These are phyloP conservation scores for Mirounga angustirostris DNA, from an alignment of 2,113 vertebrate genomes.

Conservation along the genomic window DNA sequence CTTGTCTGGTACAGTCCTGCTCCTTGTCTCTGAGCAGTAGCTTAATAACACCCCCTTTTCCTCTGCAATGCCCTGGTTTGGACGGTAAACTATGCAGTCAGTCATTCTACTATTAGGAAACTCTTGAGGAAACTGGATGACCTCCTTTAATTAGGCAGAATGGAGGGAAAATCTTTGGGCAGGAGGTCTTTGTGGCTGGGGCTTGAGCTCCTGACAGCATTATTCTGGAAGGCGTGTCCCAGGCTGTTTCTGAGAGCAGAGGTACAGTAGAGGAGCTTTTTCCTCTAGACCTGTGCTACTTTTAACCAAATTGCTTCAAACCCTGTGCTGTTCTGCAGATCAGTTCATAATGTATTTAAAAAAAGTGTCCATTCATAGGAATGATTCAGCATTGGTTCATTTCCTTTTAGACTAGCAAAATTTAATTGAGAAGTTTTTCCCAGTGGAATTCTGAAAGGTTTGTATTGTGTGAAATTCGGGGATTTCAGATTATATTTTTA, in stretches of 20 bases:
- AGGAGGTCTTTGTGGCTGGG: not conserved
- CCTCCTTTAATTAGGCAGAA: slow-evolving; percentile 13
- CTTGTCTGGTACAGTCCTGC: not conserved
- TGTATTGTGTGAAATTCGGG: not conserved
- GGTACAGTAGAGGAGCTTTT: not conserved
- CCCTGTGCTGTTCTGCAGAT: not conserved
- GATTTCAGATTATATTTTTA: slow-evolving; percentile 34
- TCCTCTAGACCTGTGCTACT: not conserved
- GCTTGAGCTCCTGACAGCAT: not conserved
- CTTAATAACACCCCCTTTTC: not conserved
- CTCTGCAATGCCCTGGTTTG: not conserved
- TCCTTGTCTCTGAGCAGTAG: not conserved
- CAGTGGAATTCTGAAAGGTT: slow-evolving; percentile 50
- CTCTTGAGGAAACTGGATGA: not conserved
- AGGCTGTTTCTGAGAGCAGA: slow-evolving; percentile 43
- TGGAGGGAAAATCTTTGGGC: not conserved
- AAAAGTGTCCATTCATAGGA: slow-evolving; percentile 45
- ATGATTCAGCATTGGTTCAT: slow-evolving; percentile 76
- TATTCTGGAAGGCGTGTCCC: not conserved
- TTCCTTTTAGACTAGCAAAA: slow-evolving; percentile 58
- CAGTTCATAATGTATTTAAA: slow-evolving; percentile 27
- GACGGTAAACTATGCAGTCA: not conserved
- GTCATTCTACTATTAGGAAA: slow-evolving; percentile 22
- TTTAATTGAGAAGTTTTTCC: slow-evolving; percentile 53
- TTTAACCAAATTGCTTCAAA: slow-evolving; percentile 23